Base-by-base conservation (phyloP, 2,113 vertebrate species). In the Brachirus orientalis region DNA sequence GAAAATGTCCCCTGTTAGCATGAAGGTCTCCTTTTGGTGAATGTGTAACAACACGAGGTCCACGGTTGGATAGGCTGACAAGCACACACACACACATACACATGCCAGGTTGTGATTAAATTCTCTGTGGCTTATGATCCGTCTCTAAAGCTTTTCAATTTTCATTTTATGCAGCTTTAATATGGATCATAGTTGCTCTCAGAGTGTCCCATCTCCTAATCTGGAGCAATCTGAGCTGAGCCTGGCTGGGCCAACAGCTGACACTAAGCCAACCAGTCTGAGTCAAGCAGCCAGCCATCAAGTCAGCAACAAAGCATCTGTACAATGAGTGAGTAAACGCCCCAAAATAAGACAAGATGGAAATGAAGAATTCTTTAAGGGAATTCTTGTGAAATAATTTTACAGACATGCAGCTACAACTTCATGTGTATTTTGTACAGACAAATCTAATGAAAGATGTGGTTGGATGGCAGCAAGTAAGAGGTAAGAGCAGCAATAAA, bases 151-250 rank as follows among this genome's bases (percentile, higher is more conserved):
- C 95, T 96, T 95, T 93, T 94, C 94, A 94, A 96, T 97, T 96
- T 97, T 96, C 95, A 96, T 98, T 97, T 96, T 94, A 94, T 89
- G 82, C 93, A 96, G 95, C 95, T 96, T 97, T 95, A 96, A 95
- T 95, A 94, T 94, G 95, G 95, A 95, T 95, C 86, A 91, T 93
- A 92, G 92, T 94, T 93, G 75, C 82, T 93, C 90, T 91, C 92
- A 87, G 91, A 91, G 91, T 94, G 92, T 91, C 90, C 77, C 86
- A 79, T 89, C 78, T 88, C 92, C 93, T 97, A 96, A 98, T 98
- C 95, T 95, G 88, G 89, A 95, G 83, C 91, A 92, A 94, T 93
- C 94, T 88, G 83, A 94, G 93, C 91, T 94, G 94, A 94, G 94
- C 92, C 91, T 87, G 94, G 89, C 86, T 92, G 84, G 84, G 92